phyloP scores from a whole-genome alignment of 2,113 vertebrate species.

The Lanius collurio region DNA sequence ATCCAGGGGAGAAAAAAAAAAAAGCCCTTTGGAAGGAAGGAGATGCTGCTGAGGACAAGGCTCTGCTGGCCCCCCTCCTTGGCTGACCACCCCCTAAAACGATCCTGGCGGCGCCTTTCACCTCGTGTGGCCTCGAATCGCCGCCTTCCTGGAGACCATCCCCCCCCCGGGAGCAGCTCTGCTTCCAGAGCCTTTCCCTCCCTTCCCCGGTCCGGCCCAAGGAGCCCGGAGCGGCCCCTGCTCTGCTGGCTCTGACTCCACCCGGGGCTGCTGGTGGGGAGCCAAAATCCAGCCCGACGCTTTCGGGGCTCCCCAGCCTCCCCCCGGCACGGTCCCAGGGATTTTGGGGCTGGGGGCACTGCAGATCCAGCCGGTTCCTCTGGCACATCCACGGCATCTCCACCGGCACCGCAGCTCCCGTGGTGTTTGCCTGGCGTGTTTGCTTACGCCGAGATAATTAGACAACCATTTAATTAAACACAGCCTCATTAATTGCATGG shows the following conservation, averaged over 20 bases:
- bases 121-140: background rate
- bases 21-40: background rate
- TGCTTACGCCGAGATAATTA: background rate
- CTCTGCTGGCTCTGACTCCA: background rate
- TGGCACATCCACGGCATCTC: rapidly evolving
- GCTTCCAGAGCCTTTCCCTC: background rate
- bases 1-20: background rate
- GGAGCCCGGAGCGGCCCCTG: background rate
- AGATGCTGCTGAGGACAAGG: background rate
- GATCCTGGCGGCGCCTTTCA: background rate
- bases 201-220: background rate
- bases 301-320: background rate
- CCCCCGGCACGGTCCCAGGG: rapidly evolving
- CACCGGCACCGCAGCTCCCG: rapidly evolving
- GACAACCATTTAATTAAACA: background rate
- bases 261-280: rapidly evolving
- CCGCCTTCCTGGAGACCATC: background rate
- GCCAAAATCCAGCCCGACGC: rapidly evolving
- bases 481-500: rapidly evolving
- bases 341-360: background rate
- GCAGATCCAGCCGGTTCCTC: background rate
- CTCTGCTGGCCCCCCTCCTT: background rate
- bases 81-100: background rate
- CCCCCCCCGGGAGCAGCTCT: background rate
- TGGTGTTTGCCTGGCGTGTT: background rate